Percentiles rank a stretch among this genome's conserved stretches.
Evolutionary conservation across 2,888 invertebrate species (phyloP).

Genomic region (Aphodius sticticus): DNA sequence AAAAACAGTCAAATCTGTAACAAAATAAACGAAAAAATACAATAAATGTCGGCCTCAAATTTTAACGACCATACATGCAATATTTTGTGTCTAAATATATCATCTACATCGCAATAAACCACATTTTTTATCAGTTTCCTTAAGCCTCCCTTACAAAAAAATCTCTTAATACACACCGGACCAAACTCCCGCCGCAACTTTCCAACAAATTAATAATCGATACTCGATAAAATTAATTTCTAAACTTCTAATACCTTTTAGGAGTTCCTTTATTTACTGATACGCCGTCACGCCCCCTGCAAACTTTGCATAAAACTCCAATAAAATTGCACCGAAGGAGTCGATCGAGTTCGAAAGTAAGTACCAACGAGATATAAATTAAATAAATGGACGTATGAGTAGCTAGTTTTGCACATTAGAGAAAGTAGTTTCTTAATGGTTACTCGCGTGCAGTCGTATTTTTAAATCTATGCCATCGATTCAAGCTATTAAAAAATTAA

Average conservation of each 20-base stretch:
- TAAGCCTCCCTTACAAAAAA: background rate
- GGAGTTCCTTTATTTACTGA: background rate
- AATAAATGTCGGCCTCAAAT: too few relatives aligned
- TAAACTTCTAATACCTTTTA: background rate
- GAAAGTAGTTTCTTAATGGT: background rate
- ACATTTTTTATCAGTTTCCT: background rate
- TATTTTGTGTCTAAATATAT: too few relatives aligned
- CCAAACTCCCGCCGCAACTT: too few relatives aligned
- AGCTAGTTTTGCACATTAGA: background rate
- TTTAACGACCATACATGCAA: too few relatives aligned
- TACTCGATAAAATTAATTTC: background rate
- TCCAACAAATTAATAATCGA: background rate
- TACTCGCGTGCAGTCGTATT: background rate
- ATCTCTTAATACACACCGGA: background rate
- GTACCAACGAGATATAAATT: background rate
- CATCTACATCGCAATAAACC: too few relatives aligned
- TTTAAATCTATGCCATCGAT: background rate
- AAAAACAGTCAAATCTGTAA: too few relatives aligned
- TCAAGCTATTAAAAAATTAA: background rate
- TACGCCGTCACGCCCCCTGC: background rate
- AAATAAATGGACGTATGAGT: background rate
- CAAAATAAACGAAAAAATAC: too few relatives aligned
- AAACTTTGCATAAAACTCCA: background rate
- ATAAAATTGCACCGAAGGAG: background rate
- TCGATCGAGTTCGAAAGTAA: background rate